Conservation (phyloP, 2,797 vertebrate species). For the Betta splendens region DNA sequence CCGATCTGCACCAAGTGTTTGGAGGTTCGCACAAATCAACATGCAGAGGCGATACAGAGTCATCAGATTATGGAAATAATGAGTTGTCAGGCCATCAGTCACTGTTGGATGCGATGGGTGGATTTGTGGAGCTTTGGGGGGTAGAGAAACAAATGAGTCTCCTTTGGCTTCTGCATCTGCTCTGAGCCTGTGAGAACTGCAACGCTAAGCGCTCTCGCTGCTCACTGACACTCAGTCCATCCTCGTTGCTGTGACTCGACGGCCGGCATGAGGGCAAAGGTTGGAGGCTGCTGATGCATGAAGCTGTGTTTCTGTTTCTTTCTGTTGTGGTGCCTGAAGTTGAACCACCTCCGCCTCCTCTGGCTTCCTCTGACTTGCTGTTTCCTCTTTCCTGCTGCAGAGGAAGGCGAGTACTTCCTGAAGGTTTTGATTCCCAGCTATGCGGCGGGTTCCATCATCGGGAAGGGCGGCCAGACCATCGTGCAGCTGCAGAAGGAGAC, state of each 20-base stretch:
- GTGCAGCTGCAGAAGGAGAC: constrained; percentile 96
- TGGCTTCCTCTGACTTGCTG: constrained; percentile 61
- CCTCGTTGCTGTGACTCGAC: background rate
- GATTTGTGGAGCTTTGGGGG: constrained; percentile 45
- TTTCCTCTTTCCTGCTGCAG: constrained; percentile 75
- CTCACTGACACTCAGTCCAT: constrained; percentile 14
- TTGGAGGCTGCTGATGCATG: constrained; percentile 2
- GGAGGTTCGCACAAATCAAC: constrained; percentile 42
- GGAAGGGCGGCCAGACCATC: constrained; percentile 94
- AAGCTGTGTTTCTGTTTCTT: constrained; percentile 11
- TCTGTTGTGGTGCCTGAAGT: constrained; percentile 1
- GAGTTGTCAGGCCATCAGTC: constrained; percentile 62
- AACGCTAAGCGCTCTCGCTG: constrained; percentile 39
- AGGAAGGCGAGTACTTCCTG: constrained; percentile 95
- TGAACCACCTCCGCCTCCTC: constrained; percentile 8
- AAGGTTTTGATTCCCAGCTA: constrained; percentile 97
- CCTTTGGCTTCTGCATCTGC: constrained; percentile 44
- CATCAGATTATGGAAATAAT: constrained; percentile 70
- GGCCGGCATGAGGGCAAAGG: constrained; percentile 63
- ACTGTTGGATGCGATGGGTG: constrained; percentile 44
- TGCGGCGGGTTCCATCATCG: constrained; percentile 93
- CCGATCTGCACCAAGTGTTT: constrained; percentile 58
- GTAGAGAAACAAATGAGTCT: constrained; percentile 16
- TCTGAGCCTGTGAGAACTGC: constrained; percentile 52
- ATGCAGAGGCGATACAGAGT: constrained; percentile 41